Evolutionary conservation across 2,888 invertebrate genomes (phyloP), one percentile per base, ranked within the genome.

Genomic region (Disparrhopalites patrizii): DNA sequence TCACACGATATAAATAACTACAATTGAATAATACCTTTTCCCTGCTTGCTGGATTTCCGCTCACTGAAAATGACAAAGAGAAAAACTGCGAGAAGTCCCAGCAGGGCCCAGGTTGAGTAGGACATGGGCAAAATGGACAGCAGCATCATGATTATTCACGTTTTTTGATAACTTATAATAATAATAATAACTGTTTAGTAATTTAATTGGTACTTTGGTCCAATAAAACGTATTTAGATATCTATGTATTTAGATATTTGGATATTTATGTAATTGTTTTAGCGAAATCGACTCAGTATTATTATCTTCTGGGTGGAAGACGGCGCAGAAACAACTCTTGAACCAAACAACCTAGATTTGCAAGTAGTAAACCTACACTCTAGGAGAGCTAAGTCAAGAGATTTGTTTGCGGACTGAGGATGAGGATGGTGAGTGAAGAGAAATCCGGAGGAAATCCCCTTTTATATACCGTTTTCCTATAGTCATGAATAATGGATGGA

Each of bases 61-160:
- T 67, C 67, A 15, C 50, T 61, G 27, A 67, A 64, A 15, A 67
- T 64, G 8, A 67, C 36, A 40, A 60, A 52, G 31, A 67, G 56
- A 55, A 67, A 67, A n/a, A 60, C 58, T 56, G 50, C 33, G n/a
- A 67, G 50, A 28, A 43, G 61, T n/a, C 60, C 64, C 55, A 67
- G 47, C 7, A 67, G 56, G 8, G 56, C 64, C 67, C 67, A 67
- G 18, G 67, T 67, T 23, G 67, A 47, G 30, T 57, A 57, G 8
- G 65, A 64, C 15, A 67, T 31, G 7, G 67, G 60, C 30, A 67
- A 27, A 31, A 67, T 28, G 56, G 61, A 64, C 67, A 67, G 50
- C 67, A 67, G 63, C 60, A 58, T 67, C 15, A 55, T 31, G 20
- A n/a, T 43, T n/a, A n/a, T n/a, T n/a, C n/a, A n/a, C n/a, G 36